These are phyloP conservation scores for Myotis pilosus DNA, from an alignment of 2,797 vertebrate species.

Conservation along the genomic window DNA sequence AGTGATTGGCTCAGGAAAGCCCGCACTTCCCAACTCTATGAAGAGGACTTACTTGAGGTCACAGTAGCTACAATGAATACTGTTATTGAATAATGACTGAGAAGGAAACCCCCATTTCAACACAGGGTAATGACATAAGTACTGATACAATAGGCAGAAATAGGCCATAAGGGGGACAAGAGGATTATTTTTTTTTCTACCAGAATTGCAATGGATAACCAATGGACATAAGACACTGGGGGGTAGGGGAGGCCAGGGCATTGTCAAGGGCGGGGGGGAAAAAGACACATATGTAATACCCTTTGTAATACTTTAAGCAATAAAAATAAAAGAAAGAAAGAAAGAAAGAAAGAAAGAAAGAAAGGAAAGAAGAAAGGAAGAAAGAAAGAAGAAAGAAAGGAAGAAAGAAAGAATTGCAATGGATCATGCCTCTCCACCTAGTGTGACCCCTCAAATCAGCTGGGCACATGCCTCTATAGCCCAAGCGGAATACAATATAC, in stretches of 20 bases:
- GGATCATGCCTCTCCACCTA: not conserved
- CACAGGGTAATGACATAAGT: not conserved
- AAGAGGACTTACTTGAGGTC: not conserved
- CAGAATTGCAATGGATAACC: not conserved
- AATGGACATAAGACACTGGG: no score
- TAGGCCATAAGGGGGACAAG: not conserved
- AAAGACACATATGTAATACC: no score
- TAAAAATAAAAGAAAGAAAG: no score
- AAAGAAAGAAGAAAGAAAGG: no score
- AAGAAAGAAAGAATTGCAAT: not conserved
- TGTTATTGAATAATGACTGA: not conserved
- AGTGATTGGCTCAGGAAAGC: not conserved
- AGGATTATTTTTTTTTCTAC: not conserved
- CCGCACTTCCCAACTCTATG: not conserved
- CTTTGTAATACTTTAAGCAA: no score
- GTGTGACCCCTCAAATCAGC: not conserved
- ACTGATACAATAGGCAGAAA: not conserved
- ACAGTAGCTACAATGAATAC: not conserved
- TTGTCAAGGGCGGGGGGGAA: no score
- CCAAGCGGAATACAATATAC: not conserved
- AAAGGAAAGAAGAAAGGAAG: no score
- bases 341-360: no score
- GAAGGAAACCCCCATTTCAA: not conserved
- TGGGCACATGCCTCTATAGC: not conserved
- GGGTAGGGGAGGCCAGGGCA: no score